phyloP scores from a whole-genome alignment of 2,888 invertebrate species.

The Carterocephalus palaemon region DNA sequence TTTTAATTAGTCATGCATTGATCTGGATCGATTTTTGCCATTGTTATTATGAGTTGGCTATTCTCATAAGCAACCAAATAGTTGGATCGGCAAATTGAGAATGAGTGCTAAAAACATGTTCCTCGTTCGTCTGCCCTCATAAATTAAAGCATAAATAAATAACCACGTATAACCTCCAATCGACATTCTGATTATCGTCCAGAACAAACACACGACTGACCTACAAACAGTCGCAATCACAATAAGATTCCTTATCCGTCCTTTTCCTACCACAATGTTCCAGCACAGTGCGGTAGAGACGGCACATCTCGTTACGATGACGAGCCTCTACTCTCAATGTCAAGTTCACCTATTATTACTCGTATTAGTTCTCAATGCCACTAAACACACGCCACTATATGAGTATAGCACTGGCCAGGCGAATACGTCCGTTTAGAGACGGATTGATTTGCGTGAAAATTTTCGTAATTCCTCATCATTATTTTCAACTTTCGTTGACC shows the following conservation, averaged over 20 bases:
- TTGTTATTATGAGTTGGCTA: not conserved
- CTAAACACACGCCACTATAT: conserved; percentile 68
- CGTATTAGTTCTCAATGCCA: conserved; percentile 78
- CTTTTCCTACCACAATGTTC: conserved; percentile 48
- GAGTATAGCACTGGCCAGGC: conserved; percentile 51
- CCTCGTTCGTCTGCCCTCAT: conserved; percentile 24
- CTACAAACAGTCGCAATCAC: conserved; percentile 72
- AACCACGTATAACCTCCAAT: conserved; percentile 74
- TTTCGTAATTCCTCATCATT: not conserved
- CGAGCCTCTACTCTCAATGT: conserved; percentile 78
- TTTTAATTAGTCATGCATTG: too few relatives aligned
- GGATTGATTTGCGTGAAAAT: conserved; percentile 23
- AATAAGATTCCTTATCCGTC: conserved; percentile 63
- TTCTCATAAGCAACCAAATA: not conserved
- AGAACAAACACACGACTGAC: conserved; percentile 77
- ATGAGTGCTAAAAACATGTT: conserved; percentile 8
- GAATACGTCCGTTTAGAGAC: conserved; percentile 34
- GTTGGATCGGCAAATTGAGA: not conserved
- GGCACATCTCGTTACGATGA: conserved; percentile 66
- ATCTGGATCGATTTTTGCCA: too few relatives aligned
- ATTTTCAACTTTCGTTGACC: too few relatives aligned
- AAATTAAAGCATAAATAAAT: conserved; percentile 38
- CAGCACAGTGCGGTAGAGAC: conserved; percentile 56
- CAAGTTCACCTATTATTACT: conserved; percentile 79
- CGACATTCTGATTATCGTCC: conserved; percentile 77